phyloP scores from a whole-genome alignment of 2,797 vertebrate genomes.

The Synanceia verrucosa region DNA sequence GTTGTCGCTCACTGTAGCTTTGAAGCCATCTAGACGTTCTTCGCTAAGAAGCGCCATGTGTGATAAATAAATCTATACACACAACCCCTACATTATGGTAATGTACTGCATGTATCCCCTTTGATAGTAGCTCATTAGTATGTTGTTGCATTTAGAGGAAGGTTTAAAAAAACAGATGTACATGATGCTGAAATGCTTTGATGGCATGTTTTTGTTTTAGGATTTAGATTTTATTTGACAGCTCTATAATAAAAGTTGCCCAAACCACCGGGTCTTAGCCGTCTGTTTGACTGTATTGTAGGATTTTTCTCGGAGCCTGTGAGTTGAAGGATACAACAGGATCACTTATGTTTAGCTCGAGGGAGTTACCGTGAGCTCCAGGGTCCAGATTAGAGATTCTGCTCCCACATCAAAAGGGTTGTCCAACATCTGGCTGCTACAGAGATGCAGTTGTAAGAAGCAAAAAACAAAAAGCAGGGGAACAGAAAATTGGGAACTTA shows the following conservation, averaged over 20 bases:
- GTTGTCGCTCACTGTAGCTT: slow-evolving; percentile 30
- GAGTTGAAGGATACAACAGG: slow-evolving; percentile 24
- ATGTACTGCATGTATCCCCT: neutral
- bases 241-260: neutral
- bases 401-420: slow-evolving; percentile 34
- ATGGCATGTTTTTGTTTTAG: neutral
- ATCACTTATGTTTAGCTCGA: slow-evolving; percentile 34
- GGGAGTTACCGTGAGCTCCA: slow-evolving; percentile 29
- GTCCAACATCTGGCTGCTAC: slow-evolving; percentile 39
- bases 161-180: slow-evolving; percentile 9
- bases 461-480: neutral
- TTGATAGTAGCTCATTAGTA: slow-evolving; percentile 35
- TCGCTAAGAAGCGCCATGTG: neutral
- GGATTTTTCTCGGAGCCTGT: neutral
- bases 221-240: neutral
- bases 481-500: neutral
- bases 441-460: neutral
- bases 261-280: neutral
- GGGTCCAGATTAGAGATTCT: slow-evolving; percentile 48
- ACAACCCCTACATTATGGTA: neutral
- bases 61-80: slow-evolving; percentile 17
- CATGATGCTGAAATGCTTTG: neutral
- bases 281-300: neutral
- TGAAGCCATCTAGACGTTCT: slow-evolving; percentile 13
- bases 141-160: neutral